Evolutionary conservation across 2,113 vertebrate species (phyloP), one percentile per base, ranked within the genome.

Genomic region (Pterocles orientalis): DNA sequence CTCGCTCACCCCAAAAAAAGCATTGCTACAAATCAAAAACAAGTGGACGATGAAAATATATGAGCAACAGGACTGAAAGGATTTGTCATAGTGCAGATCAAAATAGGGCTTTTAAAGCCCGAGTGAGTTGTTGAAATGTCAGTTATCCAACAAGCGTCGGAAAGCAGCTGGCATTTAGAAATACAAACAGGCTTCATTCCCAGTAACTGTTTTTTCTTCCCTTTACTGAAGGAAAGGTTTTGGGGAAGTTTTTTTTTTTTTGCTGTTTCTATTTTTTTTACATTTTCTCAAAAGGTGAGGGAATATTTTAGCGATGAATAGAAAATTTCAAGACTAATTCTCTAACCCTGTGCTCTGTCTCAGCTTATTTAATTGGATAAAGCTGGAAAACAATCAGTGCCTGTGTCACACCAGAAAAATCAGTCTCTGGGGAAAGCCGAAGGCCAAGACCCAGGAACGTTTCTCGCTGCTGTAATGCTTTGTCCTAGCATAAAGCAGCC

Each of bases 1-100:
- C 23, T 45, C 2, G 1, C 28, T 64, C 31, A 7, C 21, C n/a
- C 16, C 4, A 26, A 62, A 66, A 66, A 39, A 76, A 72, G 7
- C 33, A 36, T 10, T 28, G 33, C 7, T 41, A 62, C 34, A n/a
- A 54, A 60, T 21, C 2, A 0, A 79, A 80, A 62, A 0, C 39
- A 41, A 58, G 15, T 0, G 0, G 23, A 39, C 1, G 1, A 65
- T 36, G n/a, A 26, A 70, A 90, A 84, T 0, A 21, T 12, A 26
- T 9, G 7, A 90, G 62, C 60, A 72, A 48, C 4, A 31, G 34
- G 39, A 72, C 8, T 0, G 1, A 84, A 47, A 34, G 45, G 77
- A 33, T 69, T 65, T 85, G 47, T 9, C 56, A 60, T 5, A 82
- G 69, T 24, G 2, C 12, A 83, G 62, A 72, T 3, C 14, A 71